Base-by-base conservation (phyloP, 2,888 invertebrate genomes). In the Chaetogeoica ovagalla region DNA sequence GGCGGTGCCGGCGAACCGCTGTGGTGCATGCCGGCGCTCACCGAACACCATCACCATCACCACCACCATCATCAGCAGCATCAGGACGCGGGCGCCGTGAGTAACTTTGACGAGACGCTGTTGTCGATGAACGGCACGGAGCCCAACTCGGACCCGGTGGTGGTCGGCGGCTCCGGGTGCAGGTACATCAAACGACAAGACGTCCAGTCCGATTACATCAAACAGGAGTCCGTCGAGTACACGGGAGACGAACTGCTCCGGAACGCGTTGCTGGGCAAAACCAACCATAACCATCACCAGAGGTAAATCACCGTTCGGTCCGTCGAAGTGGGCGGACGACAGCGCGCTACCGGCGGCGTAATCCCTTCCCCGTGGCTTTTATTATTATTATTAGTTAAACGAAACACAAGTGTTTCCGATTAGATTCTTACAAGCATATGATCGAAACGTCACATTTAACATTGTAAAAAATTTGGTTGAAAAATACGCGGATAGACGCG, bases 251-350 rank as follows among this genome's bases (percentile, higher is more conserved):
- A 94, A 52, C 87, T 95, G 83, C 87, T 95, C 83, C 89, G 94
- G 84, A 94, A 92, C 85, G 94, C 94, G 15, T 88, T 95, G 83
- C 94, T 94, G 86, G 94, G 94, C 68, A 94, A 94, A 88, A 90
- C 87, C 57, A 82, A 75, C 65, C 77, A 79, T 39, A 70, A 79
- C 70, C 77, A 79, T 43, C 77, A 79, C 19, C 77, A 79, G 15
- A 79, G 77, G 77, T 79, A 63, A 52, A 9, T 43, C 6, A 1
- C 30, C 30, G 30, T 30, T 30, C 30, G 30, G 30, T 30, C 30
- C 30, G 30, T 30, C 30, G 1, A 30, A 30, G 30, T 4, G 30
- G 30, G 30, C 30, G 30, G 30, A 4, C 1, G 2, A 30, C 2
- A 1, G 30, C 30, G 30, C 30, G 30, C 30, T n/a, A n/a, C n/a